Evolutionary conservation across 2,113 vertebrate species (phyloP).

Genomic region (Lepus timidus): DNA sequence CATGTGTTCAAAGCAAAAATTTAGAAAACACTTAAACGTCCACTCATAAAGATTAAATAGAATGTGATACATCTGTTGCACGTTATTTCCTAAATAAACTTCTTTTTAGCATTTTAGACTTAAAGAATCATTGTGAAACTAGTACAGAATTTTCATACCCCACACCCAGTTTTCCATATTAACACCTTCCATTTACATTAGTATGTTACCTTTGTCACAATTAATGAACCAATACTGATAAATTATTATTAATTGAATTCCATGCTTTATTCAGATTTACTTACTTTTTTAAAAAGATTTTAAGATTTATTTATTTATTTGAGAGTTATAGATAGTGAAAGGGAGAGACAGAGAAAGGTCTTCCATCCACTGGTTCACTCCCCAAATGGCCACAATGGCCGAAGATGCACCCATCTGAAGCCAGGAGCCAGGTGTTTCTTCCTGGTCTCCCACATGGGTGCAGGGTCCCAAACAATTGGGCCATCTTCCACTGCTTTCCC

Average conservation of each 20-base stretch:
- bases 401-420: too few relatives aligned
- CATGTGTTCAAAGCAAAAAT: slow-evolving; percentile 36
- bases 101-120: neutral
- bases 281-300: neutral
- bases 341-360: too few relatives aligned
- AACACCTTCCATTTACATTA: neutral
- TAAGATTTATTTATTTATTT: too few relatives aligned
- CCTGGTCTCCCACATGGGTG: too few relatives aligned
- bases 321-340: too few relatives aligned
- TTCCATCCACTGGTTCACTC: too few relatives aligned
- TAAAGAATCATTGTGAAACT: neutral
- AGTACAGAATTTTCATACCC: neutral
- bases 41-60: slow-evolving; percentile 32
- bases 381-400: too few relatives aligned
- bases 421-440: too few relatives aligned
- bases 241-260: neutral
- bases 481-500: too few relatives aligned
- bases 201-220: neutral
- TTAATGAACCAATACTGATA: neutral
- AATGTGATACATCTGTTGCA: neutral
- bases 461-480: too few relatives aligned
- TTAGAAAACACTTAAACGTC: slow-evolving; percentile 40
- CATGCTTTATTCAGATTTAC: neutral
- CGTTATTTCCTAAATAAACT: neutral
- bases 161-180: neutral